Base-by-base conservation (phyloP, 2,797 vertebrate species). In the Centroberyx gerrardi region DNA sequence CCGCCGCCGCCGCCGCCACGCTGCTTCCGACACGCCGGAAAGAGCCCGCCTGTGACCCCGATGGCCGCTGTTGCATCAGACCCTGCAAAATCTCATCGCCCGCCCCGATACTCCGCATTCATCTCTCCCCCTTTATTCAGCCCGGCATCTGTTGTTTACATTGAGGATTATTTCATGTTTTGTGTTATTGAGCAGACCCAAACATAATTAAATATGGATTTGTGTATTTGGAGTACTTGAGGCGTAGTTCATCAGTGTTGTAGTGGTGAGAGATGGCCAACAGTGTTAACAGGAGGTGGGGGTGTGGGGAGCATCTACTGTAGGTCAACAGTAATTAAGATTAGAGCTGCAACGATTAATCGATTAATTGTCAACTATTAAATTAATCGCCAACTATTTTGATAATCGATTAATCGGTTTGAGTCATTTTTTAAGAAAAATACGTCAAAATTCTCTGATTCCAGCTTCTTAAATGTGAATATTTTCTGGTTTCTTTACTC, bases 131-230 rank as follows among this genome's bases (percentile, higher is more conserved):
- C 42, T 0, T 15, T 1, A 42, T 66, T 71, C 74, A 12, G 2
- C 56, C 0, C 0, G 82, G 66, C 78, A 86, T 78, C 85, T 82
- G 83, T 51, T 83, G 72, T 87, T 82, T 79, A 68, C 67, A 46
- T 40, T 52, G 38, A 54, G 55, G 81, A 76, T 82, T 76, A 84
- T 77, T 73, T 55, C 60, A 52, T 3, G 27, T 68, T 72, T 2
- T 28, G 7, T 75, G 54, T 18, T 10, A 55, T 46, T 27, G 49
- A 13, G 55, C 14, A 7, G 31, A 31, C 10, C 3, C 55, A 13
- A 15, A 75, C 62, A 2, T 3, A 63, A 77, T 81, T 69, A 81
- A 84, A 84, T 49, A 81, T 77, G 81, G 67, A 86, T 77, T 64
- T 75, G 68, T 59, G 18, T 31, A 33, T 56, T 31, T 56, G 54